Evolutionary conservation across 2,113 vertebrate genomes (phyloP), one percentile per base, ranked within the genome.

Genomic region (Oriolus oriolus): DNA sequence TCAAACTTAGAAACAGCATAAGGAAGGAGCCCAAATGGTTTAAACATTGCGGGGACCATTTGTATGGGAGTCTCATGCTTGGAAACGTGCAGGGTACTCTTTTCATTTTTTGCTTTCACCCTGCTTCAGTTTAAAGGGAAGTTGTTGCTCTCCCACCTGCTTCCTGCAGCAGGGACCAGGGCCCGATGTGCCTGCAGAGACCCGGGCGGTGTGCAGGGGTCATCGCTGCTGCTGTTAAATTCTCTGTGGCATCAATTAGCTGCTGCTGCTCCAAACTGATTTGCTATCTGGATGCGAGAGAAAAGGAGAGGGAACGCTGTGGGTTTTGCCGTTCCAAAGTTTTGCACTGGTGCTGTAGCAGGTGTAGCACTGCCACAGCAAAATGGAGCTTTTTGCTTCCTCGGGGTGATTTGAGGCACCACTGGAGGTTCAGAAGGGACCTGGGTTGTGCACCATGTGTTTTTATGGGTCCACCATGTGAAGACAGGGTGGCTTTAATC

Each of bases 11-110:
- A 83, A 91, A 80, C 61, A 92, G 84, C 87, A 92, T 94, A 95
- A 96, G 96, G 96, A 97, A 97, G 84, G 84, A 96, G 70, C 83
- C 93, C 94, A 71, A 97, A 92, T 74, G 94, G 69, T 87, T 95
- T 95, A 94, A 96, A 94, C 86, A 88, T 91, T 86, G 78, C 0
- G 3, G 96, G 84, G 89, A 97, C 78, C 93, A 79, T 95, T 97
- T 97, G 79, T 89, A 95, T 90, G 65, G 71, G 84, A 94, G 90
- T 93, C 97, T 96, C 90, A 41, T 96, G 90, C 88, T 85, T 1
- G 4, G 60, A 94, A 96, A 96, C 85, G 91, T 95, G 96, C 93
- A 95, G 60, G 59, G 45, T 73, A 74, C 59, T 80, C 59, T 85
- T 63, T 45, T 44, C 6, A 57, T 53, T 24, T 64, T 47, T 61